A percentile compares a stretch with the other conserved stretches of the same genome.
These are phyloP conservation scores for Eupithecia exiguata DNA, from an alignment of 2,888 invertebrate species.

Conservation along the genomic window DNA sequence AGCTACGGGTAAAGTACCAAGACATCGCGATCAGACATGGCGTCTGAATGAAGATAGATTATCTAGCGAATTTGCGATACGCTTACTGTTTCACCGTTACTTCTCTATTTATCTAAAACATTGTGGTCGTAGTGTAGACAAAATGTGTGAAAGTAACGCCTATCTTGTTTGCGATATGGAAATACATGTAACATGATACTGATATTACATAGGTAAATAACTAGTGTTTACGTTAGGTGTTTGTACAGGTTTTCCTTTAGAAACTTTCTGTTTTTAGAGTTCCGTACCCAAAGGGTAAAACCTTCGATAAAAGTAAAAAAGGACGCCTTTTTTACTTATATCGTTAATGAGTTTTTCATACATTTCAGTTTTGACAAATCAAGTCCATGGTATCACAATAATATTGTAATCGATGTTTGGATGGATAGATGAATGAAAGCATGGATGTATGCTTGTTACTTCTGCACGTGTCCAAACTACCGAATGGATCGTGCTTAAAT, in stretches of 20 bases:
- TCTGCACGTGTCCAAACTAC: too few species aligned
- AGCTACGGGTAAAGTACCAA: background rate
- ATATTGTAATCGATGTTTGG: too few species aligned
- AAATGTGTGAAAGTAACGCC: conserved; percentile 9
- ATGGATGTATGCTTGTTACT: too few species aligned
- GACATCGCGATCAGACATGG: background rate
- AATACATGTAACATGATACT: conserved; percentile 6
- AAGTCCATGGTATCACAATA: too few species aligned
- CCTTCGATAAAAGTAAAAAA: too few species aligned
- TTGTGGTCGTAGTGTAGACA: background rate
- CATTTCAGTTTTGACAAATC: too few species aligned
- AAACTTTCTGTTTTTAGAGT: background rate
- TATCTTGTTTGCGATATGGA: conserved; percentile 8
- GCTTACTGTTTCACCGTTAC: background rate
- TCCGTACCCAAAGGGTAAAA: too few species aligned
- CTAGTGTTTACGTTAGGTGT: background rate
- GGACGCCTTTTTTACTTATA: too few species aligned
- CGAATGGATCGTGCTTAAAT: too few species aligned
- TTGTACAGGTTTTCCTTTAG: background rate
- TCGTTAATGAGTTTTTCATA: too few species aligned
- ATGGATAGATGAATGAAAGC: too few species aligned
- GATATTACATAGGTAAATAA: background rate
- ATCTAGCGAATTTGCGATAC: background rate
- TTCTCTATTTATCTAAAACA: background rate
- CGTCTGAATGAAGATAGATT: background rate